phyloP scores from a whole-genome alignment of 2,797 vertebrate genomes.

The Pangasius larnaudii region DNA sequence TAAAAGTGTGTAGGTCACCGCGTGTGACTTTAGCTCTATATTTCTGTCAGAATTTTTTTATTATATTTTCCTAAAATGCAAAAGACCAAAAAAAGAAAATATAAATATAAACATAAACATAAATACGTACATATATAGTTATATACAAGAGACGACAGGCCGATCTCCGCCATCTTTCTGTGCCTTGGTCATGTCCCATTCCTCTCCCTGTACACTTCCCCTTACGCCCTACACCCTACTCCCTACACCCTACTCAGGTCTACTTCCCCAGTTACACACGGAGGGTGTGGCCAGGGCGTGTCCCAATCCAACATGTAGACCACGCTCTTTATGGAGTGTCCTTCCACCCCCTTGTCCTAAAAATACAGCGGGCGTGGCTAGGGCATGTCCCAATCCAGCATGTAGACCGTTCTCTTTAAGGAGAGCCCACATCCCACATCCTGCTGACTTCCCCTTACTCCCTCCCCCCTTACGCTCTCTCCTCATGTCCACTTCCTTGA shows the following conservation, averaged over 20 bases:
- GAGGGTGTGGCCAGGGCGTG: background rate
- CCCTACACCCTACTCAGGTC: conserved; percentile 28
- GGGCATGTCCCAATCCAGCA: background rate
- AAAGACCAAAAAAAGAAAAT: conserved; percentile 73
- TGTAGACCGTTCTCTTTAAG: background rate
- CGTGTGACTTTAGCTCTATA: conserved; percentile 84
- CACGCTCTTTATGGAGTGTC: background rate
- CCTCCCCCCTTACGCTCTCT: background rate
- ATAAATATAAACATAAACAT: conserved; percentile 67
- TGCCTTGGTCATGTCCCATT: conserved; percentile 84
- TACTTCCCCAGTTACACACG: background rate
- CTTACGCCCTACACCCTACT: background rate
- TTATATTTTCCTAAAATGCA: conserved; percentile 95
- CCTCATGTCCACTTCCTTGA: conserved; percentile 26
- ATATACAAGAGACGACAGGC: conserved; percentile 72
- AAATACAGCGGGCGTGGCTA: background rate
- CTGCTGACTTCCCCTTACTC: background rate
- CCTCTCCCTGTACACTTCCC: background rate
- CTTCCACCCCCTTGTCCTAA: no score
- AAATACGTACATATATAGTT: conserved; percentile 57
- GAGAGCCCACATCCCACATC: background rate
- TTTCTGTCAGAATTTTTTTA: conserved; percentile 95
- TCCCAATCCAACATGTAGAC: background rate
- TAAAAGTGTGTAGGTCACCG: conserved; percentile 66
- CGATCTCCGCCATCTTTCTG: conserved; percentile 85